phyloP scores from a whole-genome alignment of 2,113 vertebrate species.

The Riparia riparia region DNA sequence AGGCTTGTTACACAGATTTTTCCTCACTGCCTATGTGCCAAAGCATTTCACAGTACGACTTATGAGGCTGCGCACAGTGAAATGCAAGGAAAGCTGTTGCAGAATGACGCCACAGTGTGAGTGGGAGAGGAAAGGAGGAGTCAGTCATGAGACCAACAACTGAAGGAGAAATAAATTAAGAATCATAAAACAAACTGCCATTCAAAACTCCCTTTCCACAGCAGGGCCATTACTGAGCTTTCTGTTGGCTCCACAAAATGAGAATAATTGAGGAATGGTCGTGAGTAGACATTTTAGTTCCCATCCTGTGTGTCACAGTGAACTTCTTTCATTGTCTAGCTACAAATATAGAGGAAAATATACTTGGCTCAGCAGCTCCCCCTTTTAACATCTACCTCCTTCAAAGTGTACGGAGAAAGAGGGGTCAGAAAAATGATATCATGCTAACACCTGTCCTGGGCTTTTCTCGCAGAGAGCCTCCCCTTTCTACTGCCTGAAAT shows the following conservation, averaged over 20 bases:
- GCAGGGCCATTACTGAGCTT: background rate
- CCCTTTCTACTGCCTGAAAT: background rate
- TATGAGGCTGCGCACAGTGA: background rate
- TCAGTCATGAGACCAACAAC: conserved; percentile 14
- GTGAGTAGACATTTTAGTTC: background rate
- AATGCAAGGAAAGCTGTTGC: conserved; percentile 36
- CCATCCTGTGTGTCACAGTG: background rate
- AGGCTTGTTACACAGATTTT: conserved; percentile 8
- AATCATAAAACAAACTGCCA: conserved; percentile 46
- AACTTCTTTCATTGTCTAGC: background rate
- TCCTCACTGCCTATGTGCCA: background rate
- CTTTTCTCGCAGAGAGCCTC: background rate
- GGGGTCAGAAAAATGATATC: background rate
- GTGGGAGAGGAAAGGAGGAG: conserved; percentile 21
- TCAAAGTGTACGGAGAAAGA: background rate
- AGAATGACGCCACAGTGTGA: background rate
- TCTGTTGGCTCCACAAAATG: conserved; percentile 4
- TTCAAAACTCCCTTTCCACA: conserved; percentile 15
- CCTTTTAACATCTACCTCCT: background rate
- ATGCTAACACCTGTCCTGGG: fast-evolving
- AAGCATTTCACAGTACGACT: conserved; percentile 22
- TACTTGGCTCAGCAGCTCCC: background rate
- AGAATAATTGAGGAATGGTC: background rate
- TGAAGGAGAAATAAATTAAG: conserved; percentile 47
- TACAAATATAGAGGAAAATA: background rate